Base-by-base conservation (phyloP, 1,140 invertebrate species). In the Pinna nobilis region DNA sequence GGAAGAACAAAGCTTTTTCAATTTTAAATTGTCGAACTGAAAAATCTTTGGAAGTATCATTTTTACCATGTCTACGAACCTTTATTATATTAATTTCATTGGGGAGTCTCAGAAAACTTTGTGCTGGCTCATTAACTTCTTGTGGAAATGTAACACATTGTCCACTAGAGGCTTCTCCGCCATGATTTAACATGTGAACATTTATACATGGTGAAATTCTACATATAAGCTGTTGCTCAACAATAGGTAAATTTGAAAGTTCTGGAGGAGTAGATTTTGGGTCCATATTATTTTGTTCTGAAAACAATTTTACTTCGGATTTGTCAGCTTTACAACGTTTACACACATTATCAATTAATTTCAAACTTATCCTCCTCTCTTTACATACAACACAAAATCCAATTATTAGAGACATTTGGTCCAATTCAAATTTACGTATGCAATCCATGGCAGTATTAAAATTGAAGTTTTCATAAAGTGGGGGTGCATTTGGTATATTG, bases 71-170 rank as follows among this genome's bases (percentile, higher is more conserved):
- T 57, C 44, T 72, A 15, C 44, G n/a, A 39, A 72, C 70, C 39
- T 35, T 28, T 13, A 67, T 47, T 18, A 67, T 39, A 4, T 61
- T 60, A 18, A 73, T 61, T 73, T 73, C 70, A 7, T 28, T 11
- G 4, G 63, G 70, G 11, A 73, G 41, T 49, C 28, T 47, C 20
- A 63, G 70, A 7, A 66, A 44, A 32, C 66, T 67, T n/a, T 67
- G 23, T 0, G 51, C 70, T 41, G 70, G 64, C 44, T 73, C 70
- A 67, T 60, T 59, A 15, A 73, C 35, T 50, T 73, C 37, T 47
- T 73, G 64, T 13, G 63, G 70, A 66, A 73, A 73, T 33, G 63
- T 44, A 6, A 73, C 70, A 73, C 70, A 73, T 30, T 49, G 51
- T 13, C 63, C 63, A n/a, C 4, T 47, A 33, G 61, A 49, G 7